phyloP scores from a whole-genome alignment of 1,140 invertebrate genomes.

The Sitobion miscanthi region DNA sequence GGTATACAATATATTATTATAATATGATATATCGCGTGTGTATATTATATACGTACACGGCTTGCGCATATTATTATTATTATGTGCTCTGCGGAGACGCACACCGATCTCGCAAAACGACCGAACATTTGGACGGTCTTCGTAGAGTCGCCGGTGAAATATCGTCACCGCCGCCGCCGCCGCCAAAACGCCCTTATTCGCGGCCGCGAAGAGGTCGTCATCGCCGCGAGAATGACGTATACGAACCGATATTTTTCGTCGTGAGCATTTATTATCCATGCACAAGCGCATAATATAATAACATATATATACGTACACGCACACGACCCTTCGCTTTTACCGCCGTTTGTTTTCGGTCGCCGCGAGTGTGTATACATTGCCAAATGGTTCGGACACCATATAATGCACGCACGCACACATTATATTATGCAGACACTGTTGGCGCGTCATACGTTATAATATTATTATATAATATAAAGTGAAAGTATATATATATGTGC shows the following conservation, averaged over 20 bases:
- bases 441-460: not conserved
- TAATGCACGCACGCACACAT: not conserved
- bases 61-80: no score
- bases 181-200: not conserved
- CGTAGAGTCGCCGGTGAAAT: not conserved
- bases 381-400: constrained; percentile 45
- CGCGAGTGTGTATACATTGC: not conserved
- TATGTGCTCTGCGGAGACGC: no score
- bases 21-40: not conserved
- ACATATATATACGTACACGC: not conserved
- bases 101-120: constrained; percentile 16
- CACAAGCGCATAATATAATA: not conserved
- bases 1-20: not conserved
- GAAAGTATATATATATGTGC: not conserved
- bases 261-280: not conserved
- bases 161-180: not conserved
- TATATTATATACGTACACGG: not conserved
- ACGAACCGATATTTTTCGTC: not conserved
- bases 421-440: not conserved
- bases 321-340: not conserved
- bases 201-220: not conserved
- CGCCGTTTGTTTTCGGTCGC: not conserved
- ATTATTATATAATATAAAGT: not conserved
- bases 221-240: not conserved
- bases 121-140: constrained; percentile 19